Evolutionary conservation across 2,113 vertebrate genomes (phyloP).

Genomic region (Willisornis vidua): DNA sequence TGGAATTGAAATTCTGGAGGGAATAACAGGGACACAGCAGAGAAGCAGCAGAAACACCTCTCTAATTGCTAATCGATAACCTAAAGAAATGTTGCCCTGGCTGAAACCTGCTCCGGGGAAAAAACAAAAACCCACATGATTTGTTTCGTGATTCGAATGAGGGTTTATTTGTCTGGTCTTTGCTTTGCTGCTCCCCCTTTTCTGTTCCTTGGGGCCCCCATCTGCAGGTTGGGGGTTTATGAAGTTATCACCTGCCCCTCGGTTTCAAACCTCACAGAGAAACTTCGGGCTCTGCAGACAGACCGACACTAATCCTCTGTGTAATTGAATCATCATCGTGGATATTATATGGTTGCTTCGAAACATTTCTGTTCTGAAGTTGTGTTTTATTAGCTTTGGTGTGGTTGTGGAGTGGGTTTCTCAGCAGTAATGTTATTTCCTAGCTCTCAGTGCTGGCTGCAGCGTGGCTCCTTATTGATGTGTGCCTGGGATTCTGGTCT

Average conservation of each 20-base stretch:
- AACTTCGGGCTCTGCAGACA: background rate
- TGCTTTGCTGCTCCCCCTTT: background rate
- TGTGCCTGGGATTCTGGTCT: background rate
- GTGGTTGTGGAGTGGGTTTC: background rate
- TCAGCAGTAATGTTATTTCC: background rate
- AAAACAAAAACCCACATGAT: background rate
- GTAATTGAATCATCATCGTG: conserved; percentile 48
- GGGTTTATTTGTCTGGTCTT: background rate
- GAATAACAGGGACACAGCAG: background rate
- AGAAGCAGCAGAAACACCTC: conserved; percentile 51
- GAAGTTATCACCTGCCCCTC: background rate
- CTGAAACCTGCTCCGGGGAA: conserved; percentile 6
- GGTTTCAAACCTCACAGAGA: background rate
- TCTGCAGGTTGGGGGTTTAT: background rate
- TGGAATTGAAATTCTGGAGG: conserved; percentile 32
- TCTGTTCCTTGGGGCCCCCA: background rate
- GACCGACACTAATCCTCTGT: conserved; percentile 39
- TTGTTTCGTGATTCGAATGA: conserved; percentile 14
- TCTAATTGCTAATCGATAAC: conserved; percentile 62
- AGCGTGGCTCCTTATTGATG: background rate
- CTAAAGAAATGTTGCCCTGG: conserved; percentile 44
- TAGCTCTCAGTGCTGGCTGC: background rate
- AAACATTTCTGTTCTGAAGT: background rate
- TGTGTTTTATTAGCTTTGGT: conserved; percentile 31
- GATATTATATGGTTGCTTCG: conserved; percentile 19